phyloP scores from a whole-genome alignment of 2,888 invertebrate species.

The Dicycla oo region DNA sequence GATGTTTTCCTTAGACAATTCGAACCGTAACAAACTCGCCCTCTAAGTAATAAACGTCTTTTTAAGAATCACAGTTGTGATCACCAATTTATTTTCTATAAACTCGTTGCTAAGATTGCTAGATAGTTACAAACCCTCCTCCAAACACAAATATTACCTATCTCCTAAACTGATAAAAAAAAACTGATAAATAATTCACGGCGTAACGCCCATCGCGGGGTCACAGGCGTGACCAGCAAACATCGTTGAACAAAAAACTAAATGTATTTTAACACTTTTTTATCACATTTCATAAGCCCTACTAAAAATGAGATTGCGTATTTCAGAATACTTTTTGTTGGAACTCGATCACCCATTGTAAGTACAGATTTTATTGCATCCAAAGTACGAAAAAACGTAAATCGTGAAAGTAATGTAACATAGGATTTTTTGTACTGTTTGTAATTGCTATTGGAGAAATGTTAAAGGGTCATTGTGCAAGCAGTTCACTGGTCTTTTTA shows the following conservation, averaged over 20 bases:
- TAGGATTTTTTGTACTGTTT: slow-evolving; percentile 16
- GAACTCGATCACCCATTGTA: slow-evolving; percentile 34
- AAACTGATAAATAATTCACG: slow-evolving; percentile 53
- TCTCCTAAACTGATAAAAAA: slow-evolving; percentile 42
- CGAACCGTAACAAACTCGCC: too few relatives aligned
- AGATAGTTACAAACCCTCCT: background rate
- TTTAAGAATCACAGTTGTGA: too few relatives aligned
- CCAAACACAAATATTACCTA: slow-evolving; percentile 22
- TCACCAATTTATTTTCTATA: too few relatives aligned
- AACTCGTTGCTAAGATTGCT: background rate
- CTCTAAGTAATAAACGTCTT: background rate
- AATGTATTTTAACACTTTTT: slow-evolving; percentile 45
- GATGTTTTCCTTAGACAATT: background rate
- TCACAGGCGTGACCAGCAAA: slow-evolving; percentile 55
- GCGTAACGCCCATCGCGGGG: slow-evolving; percentile 42
- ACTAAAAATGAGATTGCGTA: slow-evolving; percentile 43
- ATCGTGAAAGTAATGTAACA: slow-evolving; percentile 14
- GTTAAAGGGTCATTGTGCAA: background rate
- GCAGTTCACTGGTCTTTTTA: slow-evolving; percentile 12
- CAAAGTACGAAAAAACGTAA: slow-evolving; percentile 21
- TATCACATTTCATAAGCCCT: slow-evolving; percentile 49
- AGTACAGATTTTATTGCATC: slow-evolving; percentile 20
- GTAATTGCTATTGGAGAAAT: slow-evolving; percentile 24
- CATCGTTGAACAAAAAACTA: slow-evolving; percentile 37
- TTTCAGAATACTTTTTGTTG: slow-evolving; percentile 46